Conservation (phyloP, 2,113 vertebrate species). For the Aegotheles bennettii region DNA sequence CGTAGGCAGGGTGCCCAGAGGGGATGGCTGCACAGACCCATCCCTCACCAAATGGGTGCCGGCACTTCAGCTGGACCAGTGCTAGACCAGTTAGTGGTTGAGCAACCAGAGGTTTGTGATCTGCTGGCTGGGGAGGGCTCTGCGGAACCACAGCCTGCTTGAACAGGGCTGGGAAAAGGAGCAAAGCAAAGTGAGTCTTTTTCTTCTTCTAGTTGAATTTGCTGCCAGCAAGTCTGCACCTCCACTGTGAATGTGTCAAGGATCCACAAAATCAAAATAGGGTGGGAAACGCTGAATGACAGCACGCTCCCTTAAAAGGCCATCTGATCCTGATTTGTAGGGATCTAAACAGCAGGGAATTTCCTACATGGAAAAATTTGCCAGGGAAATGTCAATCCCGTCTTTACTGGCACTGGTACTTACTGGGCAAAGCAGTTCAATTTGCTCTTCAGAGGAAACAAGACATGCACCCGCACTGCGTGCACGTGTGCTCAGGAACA, state of each 20-base stretch:
- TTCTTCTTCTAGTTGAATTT: neutral
- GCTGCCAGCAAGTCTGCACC: neutral
- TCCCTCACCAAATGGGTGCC: neutral
- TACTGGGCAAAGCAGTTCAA: neutral
- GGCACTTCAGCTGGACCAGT: rapidly evolving
- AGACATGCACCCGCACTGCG: rapidly evolving
- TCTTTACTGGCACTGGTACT: neutral
- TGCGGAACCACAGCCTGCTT: neutral
- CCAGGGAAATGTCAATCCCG: neutral
- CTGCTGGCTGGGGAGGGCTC: neutral
- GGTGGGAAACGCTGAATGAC: neutral
- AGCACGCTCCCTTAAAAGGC: neutral
- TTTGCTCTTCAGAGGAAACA: neutral
- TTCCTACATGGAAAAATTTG: neutral
- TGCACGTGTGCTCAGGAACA: rapidly evolving
- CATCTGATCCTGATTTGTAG: neutral
- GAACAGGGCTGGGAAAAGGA: neutral
- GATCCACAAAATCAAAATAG: neutral
- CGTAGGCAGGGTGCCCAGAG: neutral
- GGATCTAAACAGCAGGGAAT: neutral
- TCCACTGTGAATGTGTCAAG: neutral
- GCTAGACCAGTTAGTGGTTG: rapidly evolving
- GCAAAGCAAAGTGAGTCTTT: rapidly evolving
- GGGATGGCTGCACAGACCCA: rapidly evolving
- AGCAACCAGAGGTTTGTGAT: neutral